Conservation (phyloP, 2,797 vertebrate species). For the Peromyscus attwateri region DNA sequence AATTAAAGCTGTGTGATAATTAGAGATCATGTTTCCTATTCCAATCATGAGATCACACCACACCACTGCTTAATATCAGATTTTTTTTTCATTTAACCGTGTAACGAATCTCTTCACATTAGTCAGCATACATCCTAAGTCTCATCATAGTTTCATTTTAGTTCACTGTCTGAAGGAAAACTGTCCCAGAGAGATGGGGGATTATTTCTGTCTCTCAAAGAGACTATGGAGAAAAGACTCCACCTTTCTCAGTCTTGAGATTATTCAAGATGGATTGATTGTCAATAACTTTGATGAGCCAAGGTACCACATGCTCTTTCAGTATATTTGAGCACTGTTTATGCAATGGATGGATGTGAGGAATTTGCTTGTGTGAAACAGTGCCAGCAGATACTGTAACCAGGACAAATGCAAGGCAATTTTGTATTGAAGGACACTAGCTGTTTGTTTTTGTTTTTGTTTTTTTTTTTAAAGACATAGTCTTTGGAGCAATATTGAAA, state of each 20-base stretch:
- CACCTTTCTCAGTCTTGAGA: background rate
- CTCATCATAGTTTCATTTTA: background rate
- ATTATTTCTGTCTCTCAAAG: background rate
- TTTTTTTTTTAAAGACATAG: background rate
- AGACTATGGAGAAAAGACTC: background rate
- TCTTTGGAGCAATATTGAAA: background rate
- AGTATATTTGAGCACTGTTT: background rate
- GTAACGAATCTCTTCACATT: background rate
- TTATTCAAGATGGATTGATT: background rate
- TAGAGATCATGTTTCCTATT: background rate
- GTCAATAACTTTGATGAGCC: background rate
- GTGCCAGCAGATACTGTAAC: background rate
- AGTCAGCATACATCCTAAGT: background rate
- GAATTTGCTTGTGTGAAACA: constrained; percentile 1
- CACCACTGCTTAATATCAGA: background rate
- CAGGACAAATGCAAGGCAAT: background rate
- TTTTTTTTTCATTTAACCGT: background rate
- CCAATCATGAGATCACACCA: background rate
- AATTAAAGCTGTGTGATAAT: background rate
- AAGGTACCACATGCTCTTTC: background rate
- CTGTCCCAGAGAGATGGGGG: background rate
- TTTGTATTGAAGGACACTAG: background rate
- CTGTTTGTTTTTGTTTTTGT: background rate
- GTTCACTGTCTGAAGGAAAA: background rate
- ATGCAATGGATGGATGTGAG: background rate